phyloP scores from a whole-genome alignment of 2,888 invertebrate genomes.

The Acronicta psi region DNA sequence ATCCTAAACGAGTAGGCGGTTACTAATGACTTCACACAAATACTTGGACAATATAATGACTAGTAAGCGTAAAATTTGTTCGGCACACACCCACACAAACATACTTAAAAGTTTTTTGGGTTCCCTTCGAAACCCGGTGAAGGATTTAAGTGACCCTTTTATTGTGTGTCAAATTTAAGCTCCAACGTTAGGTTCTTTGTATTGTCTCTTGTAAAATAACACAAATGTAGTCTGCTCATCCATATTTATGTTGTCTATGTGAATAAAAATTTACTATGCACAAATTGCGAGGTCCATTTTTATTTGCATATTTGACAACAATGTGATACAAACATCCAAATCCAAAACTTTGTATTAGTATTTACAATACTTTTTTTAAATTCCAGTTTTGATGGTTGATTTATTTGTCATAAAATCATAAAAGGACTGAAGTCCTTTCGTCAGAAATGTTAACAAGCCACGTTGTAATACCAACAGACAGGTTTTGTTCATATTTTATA shows the following conservation, averaged over 20 bases:
- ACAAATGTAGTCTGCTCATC: neutral
- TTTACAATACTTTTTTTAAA: constrained; percentile 5
- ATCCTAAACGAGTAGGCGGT: constrained; percentile 63
- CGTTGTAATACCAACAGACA: too few species aligned
- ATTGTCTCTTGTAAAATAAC: constrained; percentile 5
- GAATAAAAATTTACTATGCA: constrained; percentile 14
- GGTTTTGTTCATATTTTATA: neutral
- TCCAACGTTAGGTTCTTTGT: constrained; percentile 6
- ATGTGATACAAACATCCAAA: neutral
- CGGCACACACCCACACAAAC: constrained; percentile 65
- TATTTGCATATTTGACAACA: constrained; percentile 10
- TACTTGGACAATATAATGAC: constrained; percentile 71
- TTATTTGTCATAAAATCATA: neutral
- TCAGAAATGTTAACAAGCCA: too few species aligned
- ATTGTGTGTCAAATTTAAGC: constrained; percentile 22
- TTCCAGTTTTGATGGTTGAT: neutral
- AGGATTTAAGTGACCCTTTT: constrained; percentile 38
- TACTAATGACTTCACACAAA: constrained; percentile 73
- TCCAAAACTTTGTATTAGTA: neutral
- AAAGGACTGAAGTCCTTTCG: too few species aligned
- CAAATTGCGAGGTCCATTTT: constrained; percentile 13
- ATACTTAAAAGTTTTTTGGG: constrained; percentile 56
- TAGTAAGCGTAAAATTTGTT: constrained; percentile 73
- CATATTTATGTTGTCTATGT: constrained; percentile 12
- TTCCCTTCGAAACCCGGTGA: constrained; percentile 44